Percentiles rank a stretch among this genome's conserved stretches.
Conservation (phyloP, 23 tunicate species). For the Oikopleura albicans region DNA sequence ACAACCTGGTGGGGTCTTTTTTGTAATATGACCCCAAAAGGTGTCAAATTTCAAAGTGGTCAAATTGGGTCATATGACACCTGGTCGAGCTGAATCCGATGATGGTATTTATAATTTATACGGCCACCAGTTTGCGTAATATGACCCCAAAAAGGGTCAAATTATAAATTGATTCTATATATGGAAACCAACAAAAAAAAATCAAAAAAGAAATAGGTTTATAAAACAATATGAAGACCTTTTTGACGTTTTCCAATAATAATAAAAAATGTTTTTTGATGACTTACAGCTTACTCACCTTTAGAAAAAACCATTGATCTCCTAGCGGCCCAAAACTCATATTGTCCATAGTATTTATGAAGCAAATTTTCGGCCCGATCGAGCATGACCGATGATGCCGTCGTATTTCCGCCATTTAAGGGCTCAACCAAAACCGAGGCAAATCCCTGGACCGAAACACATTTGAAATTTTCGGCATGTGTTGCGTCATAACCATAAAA, state of each 20-base stretch:
- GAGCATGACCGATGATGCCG: constrained; percentile 59
- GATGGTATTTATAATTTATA: too few relatives aligned
- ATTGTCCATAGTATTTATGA: constrained; percentile 74
- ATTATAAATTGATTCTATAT: too few relatives aligned
- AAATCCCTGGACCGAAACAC: constrained; percentile 73
- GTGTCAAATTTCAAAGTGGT: too few relatives aligned
- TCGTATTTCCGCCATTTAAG: constrained; percentile 67
- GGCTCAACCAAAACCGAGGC: constrained; percentile 41
- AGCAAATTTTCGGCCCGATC: constrained; percentile 78
- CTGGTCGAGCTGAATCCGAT: too few relatives aligned
- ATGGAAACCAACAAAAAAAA: background rate
- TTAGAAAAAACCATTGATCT: constrained; percentile 75
- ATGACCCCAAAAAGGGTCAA: too few relatives aligned
- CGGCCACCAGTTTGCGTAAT: too few relatives aligned
- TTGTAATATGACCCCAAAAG: too few relatives aligned
- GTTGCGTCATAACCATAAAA: constrained; percentile 90
- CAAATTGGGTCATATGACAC: too few relatives aligned
- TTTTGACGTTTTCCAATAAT: background rate
- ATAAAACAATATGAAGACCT: background rate
- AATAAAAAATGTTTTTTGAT: background rate
- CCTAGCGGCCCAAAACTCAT: constrained; percentile 61
- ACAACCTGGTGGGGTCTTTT: too few relatives aligned
- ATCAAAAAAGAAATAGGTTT: background rate
- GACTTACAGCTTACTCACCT: constrained; percentile 5
- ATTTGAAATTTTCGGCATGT: constrained; percentile 71